Percentiles rank a stretch among this genome's conserved stretches.
These are phyloP conservation scores for Mesodorylaimus sp. DNA, from an alignment of 2,888 invertebrate species.

Conservation along the genomic window DNA sequence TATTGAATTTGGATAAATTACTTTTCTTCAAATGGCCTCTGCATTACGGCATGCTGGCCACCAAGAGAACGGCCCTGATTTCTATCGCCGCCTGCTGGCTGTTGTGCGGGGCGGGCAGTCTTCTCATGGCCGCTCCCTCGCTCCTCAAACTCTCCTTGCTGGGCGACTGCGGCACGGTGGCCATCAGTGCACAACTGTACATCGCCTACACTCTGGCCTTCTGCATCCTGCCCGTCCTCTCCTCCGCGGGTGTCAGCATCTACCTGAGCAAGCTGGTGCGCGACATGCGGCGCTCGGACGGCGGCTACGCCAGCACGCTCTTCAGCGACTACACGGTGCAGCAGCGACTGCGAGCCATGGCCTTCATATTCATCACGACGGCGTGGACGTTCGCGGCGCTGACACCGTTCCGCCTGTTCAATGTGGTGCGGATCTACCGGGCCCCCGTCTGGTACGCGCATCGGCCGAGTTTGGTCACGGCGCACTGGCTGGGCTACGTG, in stretches of 20 bases:
- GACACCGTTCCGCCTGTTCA: neutral
- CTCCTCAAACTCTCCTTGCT: no score
- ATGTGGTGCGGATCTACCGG: no score
- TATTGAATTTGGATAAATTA: constrained; percentile 6
- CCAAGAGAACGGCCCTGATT: neutral
- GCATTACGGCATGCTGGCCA: constrained; percentile 1
- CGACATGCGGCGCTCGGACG: neutral
- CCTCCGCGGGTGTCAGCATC: neutral
- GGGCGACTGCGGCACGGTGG: no score
- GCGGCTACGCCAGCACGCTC: neutral
- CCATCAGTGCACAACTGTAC: no score
- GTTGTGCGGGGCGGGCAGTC: neutral
- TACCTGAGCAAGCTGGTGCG: neutral
- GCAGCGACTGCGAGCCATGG: neutral
- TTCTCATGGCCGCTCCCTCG: neutral
- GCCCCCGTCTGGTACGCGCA: no score
- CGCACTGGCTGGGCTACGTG: neutral
- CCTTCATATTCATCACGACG: constrained; percentile 5
- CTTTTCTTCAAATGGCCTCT: constrained; percentile 5
- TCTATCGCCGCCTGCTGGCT: neutral
- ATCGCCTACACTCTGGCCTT: neutral
- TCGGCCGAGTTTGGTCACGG: neutral
- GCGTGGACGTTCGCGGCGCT: neutral
- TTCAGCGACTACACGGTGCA: neutral
- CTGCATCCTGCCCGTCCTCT: constrained; percentile 2